Conservation (phyloP, 2,888 invertebrate genomes). For the Magallana nippona region DNA sequence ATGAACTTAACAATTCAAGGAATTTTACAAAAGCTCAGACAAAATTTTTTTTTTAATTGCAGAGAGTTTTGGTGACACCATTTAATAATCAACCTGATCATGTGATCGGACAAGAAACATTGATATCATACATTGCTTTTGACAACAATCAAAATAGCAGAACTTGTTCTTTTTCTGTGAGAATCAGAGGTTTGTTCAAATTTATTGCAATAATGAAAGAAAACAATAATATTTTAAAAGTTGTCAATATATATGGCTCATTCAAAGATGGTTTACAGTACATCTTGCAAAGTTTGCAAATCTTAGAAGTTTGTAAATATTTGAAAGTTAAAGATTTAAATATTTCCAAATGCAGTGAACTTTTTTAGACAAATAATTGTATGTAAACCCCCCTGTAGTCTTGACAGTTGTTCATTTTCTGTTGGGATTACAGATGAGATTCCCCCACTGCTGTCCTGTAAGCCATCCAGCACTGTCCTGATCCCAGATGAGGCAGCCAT, state of each 20-base stretch:
- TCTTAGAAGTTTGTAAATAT: no score
- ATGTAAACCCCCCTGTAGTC: no score
- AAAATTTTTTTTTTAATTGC: not conserved
- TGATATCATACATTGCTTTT: slow-evolving; percentile 56
- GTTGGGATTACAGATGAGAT: slow-evolving; percentile 48
- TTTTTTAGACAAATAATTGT: not conserved
- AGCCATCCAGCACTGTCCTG: slow-evolving; percentile 15
- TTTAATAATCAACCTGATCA: slow-evolving; percentile 49
- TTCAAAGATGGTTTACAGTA: no score
- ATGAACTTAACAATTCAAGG: no score
- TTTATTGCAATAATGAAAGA: no score
- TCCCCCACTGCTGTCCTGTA: slow-evolving; percentile 51
- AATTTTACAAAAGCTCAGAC: not conserved
- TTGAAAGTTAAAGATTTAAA: no score
- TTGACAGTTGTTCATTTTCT: not conserved
- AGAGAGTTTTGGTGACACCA: slow-evolving; percentile 47
- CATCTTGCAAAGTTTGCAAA: no score
- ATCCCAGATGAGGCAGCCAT: slow-evolving; percentile 35
- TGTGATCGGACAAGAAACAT: slow-evolving; percentile 35
- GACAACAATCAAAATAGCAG: slow-evolving; percentile 53
- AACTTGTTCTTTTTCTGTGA: slow-evolving; percentile 56
- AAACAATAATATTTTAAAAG: not conserved
- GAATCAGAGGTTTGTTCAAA: slow-evolving; percentile 55
- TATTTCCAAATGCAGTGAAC: no score
- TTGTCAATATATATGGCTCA: not conserved